Percentiles rank a stretch among this genome's conserved stretches.
Conservation (phyloP, 2,888 invertebrate species). For the Pandemis heparana region DNA sequence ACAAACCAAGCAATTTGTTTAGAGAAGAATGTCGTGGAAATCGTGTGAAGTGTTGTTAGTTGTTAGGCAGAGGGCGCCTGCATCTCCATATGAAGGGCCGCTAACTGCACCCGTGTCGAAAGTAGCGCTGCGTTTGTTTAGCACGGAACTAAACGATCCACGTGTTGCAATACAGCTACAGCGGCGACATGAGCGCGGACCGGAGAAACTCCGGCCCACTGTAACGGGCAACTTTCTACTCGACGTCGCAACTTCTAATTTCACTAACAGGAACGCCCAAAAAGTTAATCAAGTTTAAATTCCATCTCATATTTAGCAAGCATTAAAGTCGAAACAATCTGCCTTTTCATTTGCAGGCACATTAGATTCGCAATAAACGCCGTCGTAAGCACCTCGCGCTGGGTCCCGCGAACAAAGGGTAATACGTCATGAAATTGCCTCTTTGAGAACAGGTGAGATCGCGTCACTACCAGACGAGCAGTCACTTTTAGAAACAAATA, state of each 20-base stretch:
- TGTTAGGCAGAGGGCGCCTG: conserved; percentile 48
- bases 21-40: conserved; percentile 64
- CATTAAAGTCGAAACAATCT: conserved; percentile 50
- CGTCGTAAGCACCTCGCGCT: conserved; percentile 60
- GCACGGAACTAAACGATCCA: conserved; percentile 70
- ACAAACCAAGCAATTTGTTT: conserved; percentile 52
- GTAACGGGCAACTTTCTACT: conserved; percentile 30
- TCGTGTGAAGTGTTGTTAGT: conserved; percentile 65
- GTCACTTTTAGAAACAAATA: conserved; percentile 72
- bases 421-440: conserved; percentile 75
- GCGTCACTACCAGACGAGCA: conserved; percentile 64
- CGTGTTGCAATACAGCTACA: conserved; percentile 59
- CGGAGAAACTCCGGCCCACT: conserved; percentile 28
- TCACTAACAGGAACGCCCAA: conserved; percentile 22
- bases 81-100: conserved; percentile 72
- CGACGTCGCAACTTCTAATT: conserved; percentile 18
- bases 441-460: conserved; percentile 77
- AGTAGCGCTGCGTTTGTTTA: conserved; percentile 72
- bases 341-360: conserved; percentile 62
- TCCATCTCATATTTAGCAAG: conserved; percentile 28
- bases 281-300: conserved; percentile 30
- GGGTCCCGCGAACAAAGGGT: conserved; percentile 76
- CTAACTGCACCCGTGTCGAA: conserved; percentile 74
- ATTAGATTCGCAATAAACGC: conserved; percentile 68
- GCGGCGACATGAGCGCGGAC: conserved; percentile 11